Evolutionary conservation across 2,113 vertebrate genomes (phyloP).

Genomic region (Lathamus discolor): DNA sequence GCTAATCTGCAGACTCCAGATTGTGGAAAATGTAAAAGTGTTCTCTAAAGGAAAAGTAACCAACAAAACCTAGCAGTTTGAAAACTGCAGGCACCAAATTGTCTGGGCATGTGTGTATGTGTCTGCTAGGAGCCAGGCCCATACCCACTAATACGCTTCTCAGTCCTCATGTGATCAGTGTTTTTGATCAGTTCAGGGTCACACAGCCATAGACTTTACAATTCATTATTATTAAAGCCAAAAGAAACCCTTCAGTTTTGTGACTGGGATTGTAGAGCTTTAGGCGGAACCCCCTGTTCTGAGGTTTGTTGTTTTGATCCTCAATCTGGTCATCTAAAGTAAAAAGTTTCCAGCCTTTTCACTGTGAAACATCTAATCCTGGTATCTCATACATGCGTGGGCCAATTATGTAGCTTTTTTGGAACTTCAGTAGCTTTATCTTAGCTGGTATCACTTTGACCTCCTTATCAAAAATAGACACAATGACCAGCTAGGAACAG

Average conservation of each 20-base stretch:
- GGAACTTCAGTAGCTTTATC: not conserved
- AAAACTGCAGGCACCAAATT: not conserved
- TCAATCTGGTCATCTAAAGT: not conserved
- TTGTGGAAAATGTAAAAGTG: not conserved
- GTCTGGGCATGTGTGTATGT: not conserved
- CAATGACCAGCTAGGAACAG: not conserved
- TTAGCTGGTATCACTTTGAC: not conserved
- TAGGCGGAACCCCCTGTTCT: not conserved
- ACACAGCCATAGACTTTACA: not conserved
- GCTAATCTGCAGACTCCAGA: not conserved
- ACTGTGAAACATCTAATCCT: not conserved
- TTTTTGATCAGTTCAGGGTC: not conserved
- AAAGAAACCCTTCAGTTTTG: not conserved
- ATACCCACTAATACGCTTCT: not conserved
- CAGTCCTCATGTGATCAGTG: not conserved
- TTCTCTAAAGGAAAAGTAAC: not conserved
- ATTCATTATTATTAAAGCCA: not conserved
- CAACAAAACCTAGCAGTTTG: not conserved
- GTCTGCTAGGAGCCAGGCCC: not conserved
- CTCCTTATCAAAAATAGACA: not conserved
- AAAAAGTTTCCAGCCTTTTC: not conserved
- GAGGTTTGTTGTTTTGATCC: not conserved
- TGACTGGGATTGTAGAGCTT: not conserved
- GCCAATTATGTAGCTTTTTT: not conserved
- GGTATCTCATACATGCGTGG: not conserved